Evolutionary conservation across 2,797 vertebrate species (phyloP).

Genomic region (Sebastes vulpes): DNA sequence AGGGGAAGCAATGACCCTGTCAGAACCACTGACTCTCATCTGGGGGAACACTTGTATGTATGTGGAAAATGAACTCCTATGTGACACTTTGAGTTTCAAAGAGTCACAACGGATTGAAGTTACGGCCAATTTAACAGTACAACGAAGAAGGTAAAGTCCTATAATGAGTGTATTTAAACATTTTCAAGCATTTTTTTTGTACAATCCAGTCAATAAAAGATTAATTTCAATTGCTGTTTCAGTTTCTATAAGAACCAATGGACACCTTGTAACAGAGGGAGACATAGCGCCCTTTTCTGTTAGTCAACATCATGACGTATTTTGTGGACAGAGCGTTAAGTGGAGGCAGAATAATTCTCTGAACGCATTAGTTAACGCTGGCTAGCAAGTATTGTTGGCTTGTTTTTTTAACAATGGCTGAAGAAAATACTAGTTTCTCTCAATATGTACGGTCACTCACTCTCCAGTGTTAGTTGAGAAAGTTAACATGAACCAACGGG

Average conservation of each 20-base stretch:
- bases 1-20: slow-evolving; percentile 62
- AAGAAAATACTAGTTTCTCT: too few relatives aligned
- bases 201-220: not conserved
- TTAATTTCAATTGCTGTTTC: not conserved
- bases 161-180: not conserved
- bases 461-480: too few relatives aligned
- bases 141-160: not conserved
- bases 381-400: too few relatives aligned
- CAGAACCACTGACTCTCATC: slow-evolving; percentile 46
- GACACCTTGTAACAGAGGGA: too few relatives aligned
- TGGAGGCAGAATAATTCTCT: too few relatives aligned
- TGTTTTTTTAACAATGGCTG: too few relatives aligned
- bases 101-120: not conserved
- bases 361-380: too few relatives aligned
- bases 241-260: too few relatives aligned
- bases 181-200: not conserved
- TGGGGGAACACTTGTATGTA: not conserved
- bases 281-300: too few relatives aligned
- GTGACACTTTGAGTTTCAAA: not conserved
- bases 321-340: too few relatives aligned
- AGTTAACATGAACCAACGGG: too few relatives aligned
- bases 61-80: not conserved
- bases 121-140: not conserved
- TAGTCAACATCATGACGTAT: too few relatives aligned
- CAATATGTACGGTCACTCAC: fast-evolving